Percentiles rank a stretch among this genome's conserved stretches.
Conservation (phyloP, 53 echinoderm and acorn worm species). For the Crossaster papposus region DNA sequence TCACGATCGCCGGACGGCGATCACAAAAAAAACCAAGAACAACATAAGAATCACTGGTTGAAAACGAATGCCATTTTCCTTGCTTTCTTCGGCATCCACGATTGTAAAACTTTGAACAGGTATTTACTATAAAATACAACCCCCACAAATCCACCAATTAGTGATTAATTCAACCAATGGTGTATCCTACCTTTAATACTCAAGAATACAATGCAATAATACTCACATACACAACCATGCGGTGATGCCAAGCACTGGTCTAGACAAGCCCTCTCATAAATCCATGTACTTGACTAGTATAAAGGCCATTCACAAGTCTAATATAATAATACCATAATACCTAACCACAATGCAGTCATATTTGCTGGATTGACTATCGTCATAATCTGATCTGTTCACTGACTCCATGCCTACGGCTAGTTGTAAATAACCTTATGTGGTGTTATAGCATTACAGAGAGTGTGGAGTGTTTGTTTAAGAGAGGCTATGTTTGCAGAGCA, state of each 20-base stretch:
- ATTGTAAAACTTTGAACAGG: too few relatives aligned
- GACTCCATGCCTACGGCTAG: background rate
- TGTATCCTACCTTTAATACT: too few relatives aligned
- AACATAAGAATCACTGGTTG: too few relatives aligned
- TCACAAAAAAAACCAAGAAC: too few relatives aligned
- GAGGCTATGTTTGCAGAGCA: constrained; percentile 19
- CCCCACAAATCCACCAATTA: too few relatives aligned
- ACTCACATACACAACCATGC: background rate
- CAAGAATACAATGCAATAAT: background rate
- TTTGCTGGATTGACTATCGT: background rate
- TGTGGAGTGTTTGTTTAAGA: constrained; percentile 37
- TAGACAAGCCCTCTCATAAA: background rate
- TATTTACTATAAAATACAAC: too few relatives aligned
- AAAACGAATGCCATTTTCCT: too few relatives aligned
- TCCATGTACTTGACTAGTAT: constrained; percentile 25
- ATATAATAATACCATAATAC: background rate
- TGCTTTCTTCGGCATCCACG: too few relatives aligned
- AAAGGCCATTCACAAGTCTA: background rate
- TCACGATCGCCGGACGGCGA: too few relatives aligned
- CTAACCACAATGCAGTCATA: background rate
- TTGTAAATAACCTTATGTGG: background rate
- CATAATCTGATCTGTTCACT: background rate
- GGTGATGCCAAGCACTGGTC: background rate
- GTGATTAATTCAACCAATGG: too few relatives aligned
- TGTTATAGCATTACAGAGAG: background rate